Base-by-base conservation (phyloP, 2,113 vertebrate species). In the Pitta sordida region DNA sequence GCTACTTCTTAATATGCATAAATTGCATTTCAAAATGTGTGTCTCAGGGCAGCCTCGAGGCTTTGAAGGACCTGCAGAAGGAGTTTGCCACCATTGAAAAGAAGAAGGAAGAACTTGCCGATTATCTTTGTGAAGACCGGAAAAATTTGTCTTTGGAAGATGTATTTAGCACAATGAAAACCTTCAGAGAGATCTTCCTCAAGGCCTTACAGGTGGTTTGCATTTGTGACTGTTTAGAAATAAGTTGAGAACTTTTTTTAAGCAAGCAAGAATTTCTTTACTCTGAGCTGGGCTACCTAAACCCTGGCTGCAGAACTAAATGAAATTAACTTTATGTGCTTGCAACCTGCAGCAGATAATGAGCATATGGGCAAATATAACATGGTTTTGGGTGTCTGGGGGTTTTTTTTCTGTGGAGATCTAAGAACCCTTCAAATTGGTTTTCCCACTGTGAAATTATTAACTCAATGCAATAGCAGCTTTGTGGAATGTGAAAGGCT, bases 101-200 rank as follows among this genome's bases (percentile, higher is more conserved):
- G 88, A 98, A 97, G 96, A 98, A 96, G 86, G 94, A 88, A 53
- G 98, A 98, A 77, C 97, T 99, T 87, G 99, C 99, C 6, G 90
- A 97, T 39, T 99, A 99, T 83, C 96, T 99, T 39, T 99, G 99
- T 62, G 99, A 99, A 87, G 99, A 99, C 16, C 29, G 92, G 29
- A 94, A 94, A 77, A 92, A 98, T 63, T 87, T 99, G 26, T 99
- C 98, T 11, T 97, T 99, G 10, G 99, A 99, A 90, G 99, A 99
- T 20, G 94, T 98, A 2, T 98, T 99, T 59, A 96, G 83, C 91
- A 99, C 98, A 85, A 98, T 99, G 96, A 99, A 97, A 97, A 97
- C 97, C 32, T 99, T 99, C 97, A 97, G 98, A 39, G 98, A 97
- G 41, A 96, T 98, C 93, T 99, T 99, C 94, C 74, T 98, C 89